Evolutionary conservation across 2,888 invertebrate genomes (phyloP), one percentile per base, ranked within the genome.

Genomic region (Tortricodes alternella): DNA sequence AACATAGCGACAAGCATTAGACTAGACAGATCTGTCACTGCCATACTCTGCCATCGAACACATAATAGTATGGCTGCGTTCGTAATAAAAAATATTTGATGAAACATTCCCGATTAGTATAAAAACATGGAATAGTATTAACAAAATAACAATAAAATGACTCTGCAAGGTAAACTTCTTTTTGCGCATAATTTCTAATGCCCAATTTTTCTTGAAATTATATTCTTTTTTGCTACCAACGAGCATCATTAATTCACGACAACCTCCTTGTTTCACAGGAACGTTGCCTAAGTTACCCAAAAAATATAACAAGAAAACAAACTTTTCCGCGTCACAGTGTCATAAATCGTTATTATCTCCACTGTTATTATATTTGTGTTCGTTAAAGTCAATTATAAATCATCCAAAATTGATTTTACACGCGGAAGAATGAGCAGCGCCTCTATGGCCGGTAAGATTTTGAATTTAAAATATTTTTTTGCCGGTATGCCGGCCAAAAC

Each of bases 341-440:
- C 56, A 46, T 15, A 49, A 55, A 34, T 50, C 23, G 34, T 52
- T 29, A 21, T 24, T 19, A 19, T 59, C 27, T 52, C 46, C 60
- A 44, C 53, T 60, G 46, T 60, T 55, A 60, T 63, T 64, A 62
- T 63, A 62, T 64, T 61, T 62, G 52, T 57, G 61, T 48, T 53
- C 52, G 18, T 44, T 18, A 52, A 52, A 53, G 44, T 60, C 56
- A 58, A 34, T 53, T 58, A 58, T 62, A 71, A n/a, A 69, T 65
- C 60, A 66, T 72, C 76, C 84, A 90, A 83, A 79, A 90, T 90
- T 88, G 87, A 87, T 86, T 90, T 89, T 68, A 85, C 86, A 69
- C 80, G 87, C 39, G 89, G 89, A 59, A 88, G 82, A 65, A 89
- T 90, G 89, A 89, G 86, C 87, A 90, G 90, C 76, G 89, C 90